These are phyloP conservation scores for Chloropsis cyanopogon DNA, from an alignment of 2,113 vertebrate genomes.

Conservation along the genomic window DNA sequence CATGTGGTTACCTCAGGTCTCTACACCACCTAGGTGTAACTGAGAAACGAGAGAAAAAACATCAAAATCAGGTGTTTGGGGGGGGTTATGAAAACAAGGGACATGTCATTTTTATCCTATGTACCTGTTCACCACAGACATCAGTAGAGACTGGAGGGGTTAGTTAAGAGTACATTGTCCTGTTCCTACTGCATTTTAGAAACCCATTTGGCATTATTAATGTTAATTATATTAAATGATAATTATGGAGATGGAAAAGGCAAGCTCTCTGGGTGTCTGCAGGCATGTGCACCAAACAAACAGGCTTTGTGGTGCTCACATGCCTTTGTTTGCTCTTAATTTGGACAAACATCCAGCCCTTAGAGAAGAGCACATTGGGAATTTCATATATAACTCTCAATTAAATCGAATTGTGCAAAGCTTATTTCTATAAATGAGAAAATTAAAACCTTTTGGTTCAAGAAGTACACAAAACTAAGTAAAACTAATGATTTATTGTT, in stretches of 20 bases:
- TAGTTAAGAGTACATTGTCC: neutral
- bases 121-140: neutral
- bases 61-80: neutral
- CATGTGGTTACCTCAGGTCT: neutral
- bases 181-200: neutral
- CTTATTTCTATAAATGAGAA: constrained; percentile 63
- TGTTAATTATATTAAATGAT: neutral
- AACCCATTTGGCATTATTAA: neutral
- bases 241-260: neutral
- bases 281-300: neutral
- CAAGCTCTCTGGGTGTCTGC: neutral
- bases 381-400: constrained; percentile 38
- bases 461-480: constrained; percentile 32
- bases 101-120: neutral
- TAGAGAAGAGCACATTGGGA: constrained; percentile 19
- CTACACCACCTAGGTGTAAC: neutral
- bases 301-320: neutral
- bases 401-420: constrained; percentile 50
- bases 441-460: constrained; percentile 60
- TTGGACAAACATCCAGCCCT: constrained; percentile 25
- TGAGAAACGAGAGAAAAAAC: neutral
- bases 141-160: neutral
- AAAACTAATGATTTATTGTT: constrained; percentile 68
- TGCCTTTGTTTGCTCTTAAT: constrained; percentile 35
- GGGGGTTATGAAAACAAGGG: neutral